phyloP scores from a whole-genome alignment of 2,113 vertebrate genomes.

The Monopterus albus region DNA sequence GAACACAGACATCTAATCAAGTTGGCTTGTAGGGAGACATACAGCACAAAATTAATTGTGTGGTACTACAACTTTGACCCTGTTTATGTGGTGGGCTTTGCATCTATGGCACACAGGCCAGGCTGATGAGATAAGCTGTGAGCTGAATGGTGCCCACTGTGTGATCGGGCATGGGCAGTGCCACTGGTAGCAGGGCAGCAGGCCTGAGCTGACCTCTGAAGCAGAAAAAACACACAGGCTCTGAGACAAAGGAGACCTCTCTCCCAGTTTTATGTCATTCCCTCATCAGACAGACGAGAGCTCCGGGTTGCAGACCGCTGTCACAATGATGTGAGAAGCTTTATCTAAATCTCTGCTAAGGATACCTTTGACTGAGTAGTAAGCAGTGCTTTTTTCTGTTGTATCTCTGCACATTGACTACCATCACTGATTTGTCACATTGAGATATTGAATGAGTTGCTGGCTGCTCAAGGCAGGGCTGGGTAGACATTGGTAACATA shows the following conservation, averaged over 20 bases:
- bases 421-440: constrained; percentile 15
- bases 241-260: constrained; percentile 59
- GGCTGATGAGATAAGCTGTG: constrained; percentile 61
- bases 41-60: no score
- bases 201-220: constrained; percentile 41
- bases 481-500: constrained; percentile 10
- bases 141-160: constrained; percentile 76
- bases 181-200: constrained; percentile 59
- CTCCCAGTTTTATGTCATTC: constrained; percentile 38
- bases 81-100: constrained; percentile 4
- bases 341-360: constrained; percentile 51
- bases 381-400: constrained; percentile 48
- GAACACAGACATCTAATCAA: no score
- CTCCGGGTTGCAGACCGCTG: constrained; percentile 2
- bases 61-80: not conserved
- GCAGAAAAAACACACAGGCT: constrained; percentile 20
- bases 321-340: constrained; percentile 70
- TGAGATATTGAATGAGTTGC: constrained; percentile 44
- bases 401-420: constrained; percentile 30
- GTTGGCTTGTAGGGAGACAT: no score
- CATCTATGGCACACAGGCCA: constrained; percentile 18
- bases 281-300: constrained; percentile 34
- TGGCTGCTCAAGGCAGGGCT: constrained; percentile 13
- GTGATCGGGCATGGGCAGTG: constrained; percentile 56
- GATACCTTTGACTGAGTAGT: constrained; percentile 43